Evolutionary conservation across 2,888 invertebrate species (phyloP), one percentile per base, ranked within the genome.

Genomic region (Ochropacha duplaris): DNA sequence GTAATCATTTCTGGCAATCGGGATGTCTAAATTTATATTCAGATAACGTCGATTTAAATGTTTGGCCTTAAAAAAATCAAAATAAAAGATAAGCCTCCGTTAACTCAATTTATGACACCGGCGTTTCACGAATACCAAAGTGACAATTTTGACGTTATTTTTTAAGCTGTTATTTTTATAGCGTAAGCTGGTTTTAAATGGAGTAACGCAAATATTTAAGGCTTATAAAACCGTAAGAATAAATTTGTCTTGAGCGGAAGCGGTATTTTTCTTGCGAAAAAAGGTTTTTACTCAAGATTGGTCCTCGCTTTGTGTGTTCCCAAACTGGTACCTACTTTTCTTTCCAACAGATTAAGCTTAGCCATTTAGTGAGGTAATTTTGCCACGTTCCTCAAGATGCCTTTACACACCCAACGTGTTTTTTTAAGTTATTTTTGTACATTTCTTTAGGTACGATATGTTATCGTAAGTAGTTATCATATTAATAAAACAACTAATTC

Each of bases 1-100:
- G 86, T 87, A 89, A 90, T 90, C 86, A 88, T 89, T 88, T 87
- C 83, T 76, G 81, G 83, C 84, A 86, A 89, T 89, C 87, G 88
- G 76, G 79, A 86, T 75, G 75, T 82, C 82, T 78, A 79, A 83
- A 83, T 89, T 87, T 86, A 84, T 86, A 89, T 89, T 88, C 88
- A 80, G 78, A 73, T 69, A 73, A 74, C 81, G 86, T 85, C 85
- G 86, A 84, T 84, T 83, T 83, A 78, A 86, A 86, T 87, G 81
- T 85, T 81, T 79, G 72, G 72, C 76, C 74, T 81, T 78, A 75
- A 70, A 66, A 44, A 69, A 77, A 76, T 71, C 69, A 68, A 74
- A 79, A 80, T 73, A 76, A 75, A 74, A 66, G 71, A 64, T 66
- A 64, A 68, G 64, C 44, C 57, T 62, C 60, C 57, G 56, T 59